Base-by-base conservation (phyloP, 2,888 invertebrate genomes). In the Coremacera marginata region DNA sequence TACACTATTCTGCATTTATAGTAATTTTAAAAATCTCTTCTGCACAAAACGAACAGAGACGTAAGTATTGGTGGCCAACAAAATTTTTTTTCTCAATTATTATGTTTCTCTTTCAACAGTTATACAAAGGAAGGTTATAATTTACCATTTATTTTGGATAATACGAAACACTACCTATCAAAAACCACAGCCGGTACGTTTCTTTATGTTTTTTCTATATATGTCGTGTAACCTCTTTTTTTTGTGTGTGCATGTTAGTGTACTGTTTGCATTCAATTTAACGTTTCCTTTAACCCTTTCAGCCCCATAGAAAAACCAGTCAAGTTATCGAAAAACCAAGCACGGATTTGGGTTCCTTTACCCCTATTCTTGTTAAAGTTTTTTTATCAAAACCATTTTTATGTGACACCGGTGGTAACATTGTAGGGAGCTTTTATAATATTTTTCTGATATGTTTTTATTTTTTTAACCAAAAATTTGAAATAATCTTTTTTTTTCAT, bases 41-140 rank as follows among this genome's bases (percentile, higher is more conserved):
- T 89, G 89, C 86, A 88, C 89, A 81, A 89, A 89, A 86, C 88
- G 89, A 83, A 89, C 89, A 77, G 89, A 89, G 86, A 89, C 87
- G 89, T 89, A 86, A 83, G 88, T 84, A 78, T 34, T 37, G 5
- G 37, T 31, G 31, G 31, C 31, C 31, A 31, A 37, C 5, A 8
- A 37, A 37, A 7, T 8, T 3, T 44, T 19, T 11, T 22, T 5
- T 22, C 19, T 65, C 4, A 65, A 8, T 65, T 19, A n/a, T 22
- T 57, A 22, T 1, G 2, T 7, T 57, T 25, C 1, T 25, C 19
- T 11, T 14, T 68, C 31, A 82, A 27, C 80, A 89, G 89, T 62
- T 89, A 89, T 82, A 87, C 87, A 81, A 89, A 89, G 84, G 89
- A 89, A 81, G 89, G 88, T 82, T 89, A 89, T 83, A 89, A 89